Evolutionary conservation across 1,140 invertebrate species (phyloP).

Genomic region (Leptoteleia sp.): DNA sequence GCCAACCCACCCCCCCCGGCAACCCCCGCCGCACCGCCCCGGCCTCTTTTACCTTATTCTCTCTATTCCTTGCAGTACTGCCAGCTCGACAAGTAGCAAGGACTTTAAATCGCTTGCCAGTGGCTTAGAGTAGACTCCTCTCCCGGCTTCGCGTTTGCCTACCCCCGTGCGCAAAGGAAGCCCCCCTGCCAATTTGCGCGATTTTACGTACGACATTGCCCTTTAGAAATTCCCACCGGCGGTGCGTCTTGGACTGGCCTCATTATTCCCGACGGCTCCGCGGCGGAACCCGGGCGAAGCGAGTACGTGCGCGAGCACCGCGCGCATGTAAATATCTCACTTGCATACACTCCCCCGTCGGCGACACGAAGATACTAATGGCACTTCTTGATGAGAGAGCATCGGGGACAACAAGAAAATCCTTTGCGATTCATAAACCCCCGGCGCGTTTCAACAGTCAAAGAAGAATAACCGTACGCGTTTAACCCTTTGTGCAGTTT

Average conservation of each 20-base stretch:
- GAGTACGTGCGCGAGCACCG: slow-evolving; percentile 44
- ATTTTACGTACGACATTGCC: slow-evolving; percentile 78
- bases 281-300: slow-evolving; percentile 4
- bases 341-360: slow-evolving; percentile 39
- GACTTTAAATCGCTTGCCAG: slow-evolving; percentile 80
- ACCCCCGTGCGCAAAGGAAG: slow-evolving; percentile 71
- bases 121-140: slow-evolving; percentile 76
- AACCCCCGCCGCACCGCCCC: slow-evolving; percentile 32
- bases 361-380: slow-evolving; percentile 55
- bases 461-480: slow-evolving; percentile 54
- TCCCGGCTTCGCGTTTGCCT: slow-evolving; percentile 58
- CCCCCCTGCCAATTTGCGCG: slow-evolving; percentile 78
- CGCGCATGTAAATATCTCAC: slow-evolving; percentile 46
- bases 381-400: slow-evolving; percentile 54
- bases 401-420: slow-evolving; percentile 56
- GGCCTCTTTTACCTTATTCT: slow-evolving; percentile 46
- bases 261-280: slow-evolving; percentile 63
- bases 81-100: slow-evolving; percentile 73
- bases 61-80: slow-evolving; percentile 66
- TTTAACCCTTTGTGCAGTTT: slow-evolving; percentile 52
- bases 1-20: no score
- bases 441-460: slow-evolving; percentile 46
- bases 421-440: slow-evolving; percentile 59
- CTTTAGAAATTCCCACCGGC: slow-evolving; percentile 74
- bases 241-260: slow-evolving; percentile 63